Base-by-base conservation (phyloP, 1,140 invertebrate genomes). In the Platorchestia sp. region DNA sequence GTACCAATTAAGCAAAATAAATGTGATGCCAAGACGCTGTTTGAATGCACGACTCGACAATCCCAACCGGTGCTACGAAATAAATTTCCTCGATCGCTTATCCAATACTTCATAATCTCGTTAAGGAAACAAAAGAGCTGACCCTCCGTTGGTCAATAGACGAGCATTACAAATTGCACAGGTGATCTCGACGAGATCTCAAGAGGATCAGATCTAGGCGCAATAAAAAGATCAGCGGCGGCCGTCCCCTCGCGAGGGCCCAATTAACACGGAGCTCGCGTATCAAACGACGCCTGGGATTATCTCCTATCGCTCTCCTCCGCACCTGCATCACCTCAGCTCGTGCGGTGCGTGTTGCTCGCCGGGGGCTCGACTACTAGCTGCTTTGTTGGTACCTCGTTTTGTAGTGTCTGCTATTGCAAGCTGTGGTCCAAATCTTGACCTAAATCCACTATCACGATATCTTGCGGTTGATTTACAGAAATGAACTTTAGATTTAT, bases 101-200 rank as follows among this genome's bases (percentile, higher is more conserved):
- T 89, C 41, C 87, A 89, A 89, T 89, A 14, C 43, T 42, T 41
- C 43, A 44, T 89, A 89, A 89, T 89, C 87, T 41, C 42, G 87
- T 89, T 89, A 89, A 89, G 41, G 27, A 42, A 44, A 89, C 87
- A 89, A 89, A 89, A 36, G 87, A 89, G 41, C 41, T 44, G 41
- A 41, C 41, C 87, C 87, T 89, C 87, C 43, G 36, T 89, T 89
- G 87, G 87, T 89, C 87, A 89, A 89, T 89, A 42, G 87, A 89
- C 43, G 43, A 89, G 87, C 87, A 41, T 89, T 89, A 42, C 42
- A 89, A 89, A 89, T 89, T 89, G 43, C 5, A 27, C 87, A 89
- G 87, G 87, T 89, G 87, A 89, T 89, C 87, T 89, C 87, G 7
- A 75, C 36, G 59, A 75, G 59, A 42, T 89, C 87, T 89, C 87